Base-by-base conservation (phyloP, 2,888 invertebrate genomes). In the Volucella zonaria region DNA sequence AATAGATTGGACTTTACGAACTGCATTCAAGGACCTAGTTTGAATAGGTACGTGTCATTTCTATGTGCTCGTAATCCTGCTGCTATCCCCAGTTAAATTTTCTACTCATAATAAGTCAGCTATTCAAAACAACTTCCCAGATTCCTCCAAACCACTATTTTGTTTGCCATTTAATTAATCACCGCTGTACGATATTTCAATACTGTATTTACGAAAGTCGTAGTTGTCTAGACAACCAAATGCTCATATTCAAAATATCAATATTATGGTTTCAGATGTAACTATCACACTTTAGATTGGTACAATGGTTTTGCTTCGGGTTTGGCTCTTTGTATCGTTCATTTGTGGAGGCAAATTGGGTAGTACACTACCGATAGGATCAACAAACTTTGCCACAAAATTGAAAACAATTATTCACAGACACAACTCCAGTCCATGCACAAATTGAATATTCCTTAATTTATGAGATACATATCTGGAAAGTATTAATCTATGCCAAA, bases 121-220 rank as follows among this genome's bases (percentile, higher is more conserved):
- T 23, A 23, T 2, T 1, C 23, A 12, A 31, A n/a, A 23, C 54
- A 54, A 6, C 31, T 54, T 9, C 1, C 18, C 11, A 12, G 54
- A 12, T 59, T 23, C 18, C 18, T 51, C 14, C 18, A 56, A 40
- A 58, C 47, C 47, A 42, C 64, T 66, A 31, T 59, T 59, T 18
- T 23, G n/a, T 51, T 66, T 52, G 40, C n/a, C 18, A 79, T 59
- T 52, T 45, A 73, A 73, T 79, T 71, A 66, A 79, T 52, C 51
- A 59, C 66, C 73, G 15, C 11, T 15, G 12, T 59, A 52, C 66
- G 58, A 9, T 71, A 51, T 73, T 52, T 15, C 52, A 9, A 59
- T 40, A 40, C 14, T 45, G n/a, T 42, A 45, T 43, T 18, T 31
- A 58, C 18, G 12, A n/a, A 62, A 70, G 66, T 14, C 52, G 38